Conservation (phyloP, 2,113 vertebrate genomes). For the Pipra filicauda region DNA sequence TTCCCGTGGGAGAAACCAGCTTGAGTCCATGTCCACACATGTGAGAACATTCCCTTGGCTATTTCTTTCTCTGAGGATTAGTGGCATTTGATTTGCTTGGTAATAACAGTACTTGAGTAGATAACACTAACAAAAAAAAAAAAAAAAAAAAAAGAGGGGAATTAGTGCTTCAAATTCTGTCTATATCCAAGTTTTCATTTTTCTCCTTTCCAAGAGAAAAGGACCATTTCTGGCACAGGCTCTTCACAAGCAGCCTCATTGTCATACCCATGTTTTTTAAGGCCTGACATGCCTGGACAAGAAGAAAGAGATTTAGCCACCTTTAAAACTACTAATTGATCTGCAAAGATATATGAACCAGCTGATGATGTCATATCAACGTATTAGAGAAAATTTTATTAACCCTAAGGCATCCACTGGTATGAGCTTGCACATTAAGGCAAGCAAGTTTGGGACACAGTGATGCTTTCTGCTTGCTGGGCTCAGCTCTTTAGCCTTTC, state of each 20-base stretch:
- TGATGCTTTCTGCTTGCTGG: background rate
- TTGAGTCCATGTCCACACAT: fast-evolving
- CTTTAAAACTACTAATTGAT: background rate
- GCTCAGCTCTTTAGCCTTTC: background rate
- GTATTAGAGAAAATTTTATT: background rate
- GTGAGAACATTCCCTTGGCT: background rate
- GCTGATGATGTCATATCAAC: background rate
- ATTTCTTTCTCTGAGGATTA: background rate
- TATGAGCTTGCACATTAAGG: background rate
- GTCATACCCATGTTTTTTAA: background rate
- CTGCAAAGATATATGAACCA: background rate
- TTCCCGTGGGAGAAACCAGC: background rate
- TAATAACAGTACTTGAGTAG: background rate
- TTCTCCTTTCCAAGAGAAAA: background rate
- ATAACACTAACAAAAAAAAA: background rate
- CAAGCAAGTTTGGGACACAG: background rate
- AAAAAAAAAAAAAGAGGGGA: background rate
- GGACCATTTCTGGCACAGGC: background rate
- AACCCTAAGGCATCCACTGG: background rate
- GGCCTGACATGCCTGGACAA: background rate
- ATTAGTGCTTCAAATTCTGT: background rate
- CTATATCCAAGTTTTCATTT: background rate
- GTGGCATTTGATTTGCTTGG: background rate
- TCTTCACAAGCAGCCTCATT: background rate
- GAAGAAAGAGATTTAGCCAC: background rate